Evolutionary conservation across 1,140 invertebrate genomes (phyloP), one percentile per base, ranked within the genome.

Genomic region (Callitettix versicolor): DNA sequence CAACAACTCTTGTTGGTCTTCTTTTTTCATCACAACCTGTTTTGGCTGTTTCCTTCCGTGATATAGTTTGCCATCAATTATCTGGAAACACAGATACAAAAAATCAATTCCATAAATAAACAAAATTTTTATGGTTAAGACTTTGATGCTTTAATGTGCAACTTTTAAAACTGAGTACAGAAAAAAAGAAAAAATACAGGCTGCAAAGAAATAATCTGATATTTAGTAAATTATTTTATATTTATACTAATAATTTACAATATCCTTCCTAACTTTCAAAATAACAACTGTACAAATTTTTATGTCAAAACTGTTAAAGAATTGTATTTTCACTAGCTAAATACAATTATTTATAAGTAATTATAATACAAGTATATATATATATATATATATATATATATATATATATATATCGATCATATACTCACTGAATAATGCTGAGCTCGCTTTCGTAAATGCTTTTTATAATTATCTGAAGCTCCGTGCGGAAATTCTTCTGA

Each of bases 41-140:
- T 63, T 66, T 9, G 63, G 63, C 15, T 58, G 43, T 53, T 62
- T 65, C 11, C 53, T 49, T n/a, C 63, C 63, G 55, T 65, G 65
- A 21, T 58, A 62, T 17, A 67, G 46, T 33, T 53, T 58, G 18
- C 60, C 62, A 48, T 66, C 59, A 14, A 58, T 49, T 26, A 62
- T 57, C 60, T 62, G 46, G 21, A 55, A 59, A 41, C 5, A 58
- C 3, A 21, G 21, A 55, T 55, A 36, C 7, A 20, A 11, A 50
- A n/a, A 36, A 50, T 34, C 18, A 6, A 51, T 15, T 14, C n/a
- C n/a, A n/a, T 30, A 55, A 46, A 48, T n/a, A 17, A 26, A 7
- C 15, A 22, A 22, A n/a, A 12, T 55, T 4, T 20, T 33, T 14
- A 24, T 15, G 6, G 5, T 49, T 47, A 26, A 51, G 12, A 4